Percentiles rank a stretch among this genome's conserved stretches.
phyloP scores from a whole-genome alignment of 2,797 vertebrate species.

The Enteromius unitaeniatus region DNA sequence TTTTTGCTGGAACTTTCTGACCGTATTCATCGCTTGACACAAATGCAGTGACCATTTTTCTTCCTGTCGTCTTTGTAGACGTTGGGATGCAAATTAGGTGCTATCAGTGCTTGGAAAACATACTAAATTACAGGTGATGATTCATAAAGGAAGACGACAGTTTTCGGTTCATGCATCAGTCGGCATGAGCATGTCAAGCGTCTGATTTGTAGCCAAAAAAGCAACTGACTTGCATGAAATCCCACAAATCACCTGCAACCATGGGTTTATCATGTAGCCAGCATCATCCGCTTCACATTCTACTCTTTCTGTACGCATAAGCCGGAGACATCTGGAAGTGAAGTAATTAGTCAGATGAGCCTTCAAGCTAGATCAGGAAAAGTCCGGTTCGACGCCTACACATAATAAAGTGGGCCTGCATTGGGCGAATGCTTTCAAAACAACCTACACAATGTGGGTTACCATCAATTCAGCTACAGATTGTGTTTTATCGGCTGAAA shows the following conservation, averaged over 20 bases:
- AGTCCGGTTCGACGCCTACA: neutral
- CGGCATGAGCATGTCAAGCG: neutral
- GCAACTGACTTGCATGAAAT: neutral
- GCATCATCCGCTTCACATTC: neutral
- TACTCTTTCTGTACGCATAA: neutral
- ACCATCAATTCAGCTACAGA: neutral
- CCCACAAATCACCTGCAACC: neutral
- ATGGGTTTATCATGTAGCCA: neutral
- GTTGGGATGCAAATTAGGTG: constrained; percentile 14
- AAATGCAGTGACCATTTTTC: neutral
- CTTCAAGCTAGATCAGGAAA: constrained; percentile 16
- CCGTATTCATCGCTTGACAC: neutral
- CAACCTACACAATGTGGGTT: neutral
- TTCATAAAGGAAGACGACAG: constrained; percentile 11
- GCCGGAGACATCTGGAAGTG: neutral
- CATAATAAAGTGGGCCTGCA: neutral
- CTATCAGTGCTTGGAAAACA: neutral
- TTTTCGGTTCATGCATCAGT: neutral
- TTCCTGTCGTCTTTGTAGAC: neutral
- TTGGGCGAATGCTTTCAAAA: neutral
- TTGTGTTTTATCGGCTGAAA: neutral
- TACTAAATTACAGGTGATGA: constrained; percentile 20
- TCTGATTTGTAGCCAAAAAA: constrained; percentile 2
- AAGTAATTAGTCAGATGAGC: constrained; percentile 15
- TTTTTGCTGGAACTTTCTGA: neutral